A percentile compares a stretch with the other conserved stretches of the same genome.
Evolutionary conservation across 1,140 invertebrate genomes (phyloP).

Genomic region (Eurosta solidaginis): DNA sequence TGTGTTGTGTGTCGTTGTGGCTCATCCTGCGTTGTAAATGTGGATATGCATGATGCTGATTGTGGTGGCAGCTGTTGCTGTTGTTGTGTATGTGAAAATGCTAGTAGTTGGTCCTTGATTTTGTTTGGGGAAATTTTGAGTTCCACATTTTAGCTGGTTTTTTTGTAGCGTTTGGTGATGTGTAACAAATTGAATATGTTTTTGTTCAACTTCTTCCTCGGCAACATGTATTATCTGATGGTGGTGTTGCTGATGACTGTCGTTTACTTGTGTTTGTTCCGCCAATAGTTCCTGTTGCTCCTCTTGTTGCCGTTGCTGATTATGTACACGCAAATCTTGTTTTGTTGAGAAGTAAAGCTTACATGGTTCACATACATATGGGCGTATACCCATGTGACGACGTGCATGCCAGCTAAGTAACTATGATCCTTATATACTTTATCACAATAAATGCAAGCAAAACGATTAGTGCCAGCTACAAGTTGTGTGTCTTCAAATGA

Average conservation of each 20-base stretch:
- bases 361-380: slow-evolving; percentile 52
- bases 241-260: too few relatives aligned
- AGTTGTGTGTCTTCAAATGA: slow-evolving; percentile 52
- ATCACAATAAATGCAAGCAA: slow-evolving; percentile 50
- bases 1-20: too few relatives aligned
- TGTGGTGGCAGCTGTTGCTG: too few relatives aligned
- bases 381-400: slow-evolving; percentile 54
- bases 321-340: slow-evolving; percentile 52
- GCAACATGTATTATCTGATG: too few relatives aligned
- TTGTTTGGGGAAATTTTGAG: too few relatives aligned
- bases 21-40: too few relatives aligned
- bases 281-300: slow-evolving; percentile 42
- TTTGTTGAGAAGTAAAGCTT: slow-evolving; percentile 55
- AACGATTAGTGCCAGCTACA: slow-evolving; percentile 50
- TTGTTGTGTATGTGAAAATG: too few relatives aligned
- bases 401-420: slow-evolving; percentile 54
- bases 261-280: too few relatives aligned
- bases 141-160: too few relatives aligned
- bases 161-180: too few relatives aligned
- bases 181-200: background rate
- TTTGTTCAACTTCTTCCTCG: background rate
- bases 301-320: slow-evolving; percentile 49
- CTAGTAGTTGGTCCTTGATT: too few relatives aligned
- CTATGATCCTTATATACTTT: slow-evolving; percentile 54
- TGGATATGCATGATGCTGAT: too few relatives aligned